Evolutionary conservation across 2,888 invertebrate species (phyloP).

Genomic region (Spodoptera picta): DNA sequence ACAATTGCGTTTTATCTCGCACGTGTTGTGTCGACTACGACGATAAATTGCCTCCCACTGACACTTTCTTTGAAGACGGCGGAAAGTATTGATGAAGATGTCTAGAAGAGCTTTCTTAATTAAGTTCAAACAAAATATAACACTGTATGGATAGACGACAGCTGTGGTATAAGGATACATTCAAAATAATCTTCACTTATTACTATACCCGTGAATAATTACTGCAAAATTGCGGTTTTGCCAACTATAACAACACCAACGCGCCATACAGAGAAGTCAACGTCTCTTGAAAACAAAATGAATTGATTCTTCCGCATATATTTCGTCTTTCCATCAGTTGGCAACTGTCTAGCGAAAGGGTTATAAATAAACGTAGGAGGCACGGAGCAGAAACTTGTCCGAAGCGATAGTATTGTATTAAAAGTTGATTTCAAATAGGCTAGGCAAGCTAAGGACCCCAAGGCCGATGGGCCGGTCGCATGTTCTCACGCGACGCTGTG

Average conservation of each 20-base stretch:
- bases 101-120: constrained; percentile 17
- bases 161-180: constrained; percentile 4
- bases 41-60: constrained; percentile 51
- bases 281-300: constrained; percentile 41
- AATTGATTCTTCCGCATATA: constrained; percentile 47
- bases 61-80: constrained; percentile 53
- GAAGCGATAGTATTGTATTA: constrained; percentile 48
- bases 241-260: constrained; percentile 17
- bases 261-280: constrained; percentile 42
- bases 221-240: constrained; percentile 36
- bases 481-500: constrained; percentile 70
- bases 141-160: constrained; percentile 1
- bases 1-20: constrained; percentile 59
- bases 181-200: constrained; percentile 27
- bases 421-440: constrained; percentile 56
- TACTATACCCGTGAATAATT: constrained; percentile 40
- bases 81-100: constrained; percentile 20
- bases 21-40: constrained; percentile 43
- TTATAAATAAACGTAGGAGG: constrained; percentile 49
- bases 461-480: constrained; percentile 66
- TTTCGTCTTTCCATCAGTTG: constrained; percentile 44
- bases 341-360: constrained; percentile 48
- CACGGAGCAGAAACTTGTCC: constrained; percentile 45
- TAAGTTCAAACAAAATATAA: constrained; percentile 5
- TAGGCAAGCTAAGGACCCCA: constrained; percentile 62